A percentile compares a stretch with the other conserved stretches of the same genome.
These are phyloP conservation scores for Agrotis ipsilon DNA, from an alignment of 2,888 invertebrate species.

Conservation along the genomic window DNA sequence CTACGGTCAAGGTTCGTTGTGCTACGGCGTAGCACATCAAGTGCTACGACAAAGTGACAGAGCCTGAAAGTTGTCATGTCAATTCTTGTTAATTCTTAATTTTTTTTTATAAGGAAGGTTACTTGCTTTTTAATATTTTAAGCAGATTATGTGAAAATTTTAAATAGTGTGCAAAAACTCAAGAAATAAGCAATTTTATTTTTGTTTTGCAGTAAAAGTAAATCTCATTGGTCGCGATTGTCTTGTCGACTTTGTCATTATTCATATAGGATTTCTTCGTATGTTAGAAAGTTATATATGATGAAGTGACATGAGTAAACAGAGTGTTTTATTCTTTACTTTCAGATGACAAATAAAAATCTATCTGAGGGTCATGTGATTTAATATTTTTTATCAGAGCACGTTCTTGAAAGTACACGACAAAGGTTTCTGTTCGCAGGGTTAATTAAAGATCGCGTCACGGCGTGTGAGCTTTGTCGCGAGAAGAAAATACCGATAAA, in stretches of 20 bases:
- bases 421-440: conserved; percentile 45
- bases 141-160: too few relatives aligned
- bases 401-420: conserved; percentile 21
- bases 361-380: neutral
- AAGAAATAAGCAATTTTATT: conserved; percentile 2
- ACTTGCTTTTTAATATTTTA: too few relatives aligned
- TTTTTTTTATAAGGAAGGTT: neutral
- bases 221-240: conserved; percentile 40
- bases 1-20: conserved; percentile 46
- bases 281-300: neutral
- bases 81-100: neutral
- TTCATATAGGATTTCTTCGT: neutral
- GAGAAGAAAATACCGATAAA: conserved; percentile 58
- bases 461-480: conserved; percentile 46
- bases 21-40: conserved; percentile 43
- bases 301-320: neutral
- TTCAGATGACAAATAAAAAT: neutral
- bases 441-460: conserved; percentile 47
- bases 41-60: conserved; percentile 22
- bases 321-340: neutral
- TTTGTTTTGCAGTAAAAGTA: neutral
- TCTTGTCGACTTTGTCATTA: conserved; percentile 25
- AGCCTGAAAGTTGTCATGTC: conserved; percentile 1
- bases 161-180: neutral
- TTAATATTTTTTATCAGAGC: neutral